Conservation (phyloP, 2,113 vertebrate species). For the Mesembrinibis cayennensis region DNA sequence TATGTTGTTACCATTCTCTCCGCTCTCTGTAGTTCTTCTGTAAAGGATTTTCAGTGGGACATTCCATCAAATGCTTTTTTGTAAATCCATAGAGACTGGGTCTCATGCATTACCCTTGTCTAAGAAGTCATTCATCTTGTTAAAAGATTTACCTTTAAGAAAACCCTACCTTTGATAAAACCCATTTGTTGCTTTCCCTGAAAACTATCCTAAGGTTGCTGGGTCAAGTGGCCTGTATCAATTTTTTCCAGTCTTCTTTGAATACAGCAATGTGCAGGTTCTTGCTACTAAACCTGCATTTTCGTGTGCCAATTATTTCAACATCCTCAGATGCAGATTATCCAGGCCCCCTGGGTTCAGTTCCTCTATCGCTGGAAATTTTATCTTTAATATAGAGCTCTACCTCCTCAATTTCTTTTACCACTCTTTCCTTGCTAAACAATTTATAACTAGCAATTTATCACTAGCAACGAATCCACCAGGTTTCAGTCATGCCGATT, state of each 20-base stretch:
- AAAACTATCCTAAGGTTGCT: background rate
- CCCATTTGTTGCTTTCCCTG: background rate
- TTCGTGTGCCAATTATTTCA: conserved; percentile 47
- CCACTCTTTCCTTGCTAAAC: conserved; percentile 5
- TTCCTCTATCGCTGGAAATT: background rate
- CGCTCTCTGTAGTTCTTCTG: background rate
- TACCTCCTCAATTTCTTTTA: conserved; percentile 13
- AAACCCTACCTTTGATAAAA: background rate
- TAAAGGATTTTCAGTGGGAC: background rate
- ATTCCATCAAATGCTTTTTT: background rate
- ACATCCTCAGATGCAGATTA: conserved; percentile 8
- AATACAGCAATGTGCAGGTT: background rate
- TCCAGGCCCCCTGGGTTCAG: background rate
- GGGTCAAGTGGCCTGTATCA: background rate
- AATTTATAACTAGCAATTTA: background rate
- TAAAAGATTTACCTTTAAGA: conserved; percentile 2
- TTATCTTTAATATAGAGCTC: conserved; percentile 9
- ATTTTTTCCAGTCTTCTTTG: background rate
- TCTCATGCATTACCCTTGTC: background rate
- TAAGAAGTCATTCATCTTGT: background rate
- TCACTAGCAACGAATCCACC: background rate
- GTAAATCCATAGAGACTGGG: background rate
- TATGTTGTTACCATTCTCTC: background rate
- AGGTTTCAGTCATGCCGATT: conserved; percentile 56
- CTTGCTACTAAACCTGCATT: background rate